These are phyloP conservation scores for Cydia fagiglandana DNA, from an alignment of 1,140 invertebrate species.

Conservation along the genomic window DNA sequence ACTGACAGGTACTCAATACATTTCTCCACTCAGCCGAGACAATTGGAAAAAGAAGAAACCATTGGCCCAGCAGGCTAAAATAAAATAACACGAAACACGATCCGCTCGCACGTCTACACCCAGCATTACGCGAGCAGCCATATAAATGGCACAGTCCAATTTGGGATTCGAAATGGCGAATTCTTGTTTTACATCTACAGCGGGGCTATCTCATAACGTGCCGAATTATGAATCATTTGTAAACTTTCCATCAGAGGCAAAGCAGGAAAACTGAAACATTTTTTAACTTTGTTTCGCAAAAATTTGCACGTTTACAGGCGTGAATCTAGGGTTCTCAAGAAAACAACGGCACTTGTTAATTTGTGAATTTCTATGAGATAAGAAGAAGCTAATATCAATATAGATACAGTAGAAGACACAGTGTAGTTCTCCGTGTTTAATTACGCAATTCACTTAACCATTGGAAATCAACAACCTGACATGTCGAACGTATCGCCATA, in stretches of 20 bases:
- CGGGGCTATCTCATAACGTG: slow-evolving; percentile 1
- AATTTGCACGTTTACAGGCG: background rate
- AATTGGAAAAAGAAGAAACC: too few relatives aligned
- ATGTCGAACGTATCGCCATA: background rate
- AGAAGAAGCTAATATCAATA: too few relatives aligned
- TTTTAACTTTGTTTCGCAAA: background rate
- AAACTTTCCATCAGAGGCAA: background rate
- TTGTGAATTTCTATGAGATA: background rate
- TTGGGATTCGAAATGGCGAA: background rate
- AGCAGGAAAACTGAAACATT: background rate
- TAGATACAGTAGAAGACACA: too few relatives aligned
- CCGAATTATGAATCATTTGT: slow-evolving; percentile 14
- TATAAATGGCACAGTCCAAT: slow-evolving; percentile 16
- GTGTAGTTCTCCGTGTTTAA: too few relatives aligned
- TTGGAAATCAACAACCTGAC: too few relatives aligned
- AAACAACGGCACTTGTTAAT: background rate
- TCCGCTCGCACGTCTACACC: background rate
- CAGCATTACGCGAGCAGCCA: background rate
- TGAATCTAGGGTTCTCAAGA: background rate
- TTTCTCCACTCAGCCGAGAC: too few relatives aligned
- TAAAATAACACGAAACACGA: background rate
- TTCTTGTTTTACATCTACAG: slow-evolving; percentile 11
- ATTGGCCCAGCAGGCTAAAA: background rate
- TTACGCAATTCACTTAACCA: too few relatives aligned
- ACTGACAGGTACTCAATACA: too few relatives aligned